phyloP scores from a whole-genome alignment of 2,888 invertebrate genomes.

The Cheilosia scutellata region DNA sequence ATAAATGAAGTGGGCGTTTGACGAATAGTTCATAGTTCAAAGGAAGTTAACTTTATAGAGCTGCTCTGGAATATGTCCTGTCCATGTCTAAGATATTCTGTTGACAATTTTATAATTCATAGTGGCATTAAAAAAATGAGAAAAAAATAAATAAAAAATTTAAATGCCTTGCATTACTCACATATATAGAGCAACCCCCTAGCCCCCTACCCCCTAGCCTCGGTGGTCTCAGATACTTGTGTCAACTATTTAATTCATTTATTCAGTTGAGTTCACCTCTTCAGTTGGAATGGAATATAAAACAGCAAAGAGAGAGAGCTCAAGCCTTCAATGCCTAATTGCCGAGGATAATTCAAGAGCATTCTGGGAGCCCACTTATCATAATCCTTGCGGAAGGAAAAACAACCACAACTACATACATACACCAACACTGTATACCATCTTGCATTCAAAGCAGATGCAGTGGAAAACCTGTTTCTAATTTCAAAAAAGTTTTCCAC shows the following conservation, averaged over 20 bases:
- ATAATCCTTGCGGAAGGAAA: constrained; percentile 68
- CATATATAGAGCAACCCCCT: background rate
- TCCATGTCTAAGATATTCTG: too few relatives aligned
- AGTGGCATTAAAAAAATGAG: background rate
- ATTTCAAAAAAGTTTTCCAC: constrained; percentile 22
- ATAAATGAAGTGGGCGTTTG: background rate
- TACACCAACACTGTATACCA: constrained; percentile 5
- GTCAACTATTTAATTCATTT: constrained; percentile 72
- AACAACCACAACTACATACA: constrained; percentile 24
- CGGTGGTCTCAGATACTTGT: constrained; percentile 37
- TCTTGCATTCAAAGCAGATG: constrained; percentile 66
- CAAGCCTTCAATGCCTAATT: constrained; percentile 69
- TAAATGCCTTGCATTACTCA: constrained; percentile 31
- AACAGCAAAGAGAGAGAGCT: constrained; percentile 49
- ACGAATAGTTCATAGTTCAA: background rate
- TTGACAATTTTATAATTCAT: background rate
- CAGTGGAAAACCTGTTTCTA: constrained; percentile 66
- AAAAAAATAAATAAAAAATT: background rate
- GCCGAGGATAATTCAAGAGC: constrained; percentile 72
- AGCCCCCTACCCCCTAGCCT: background rate
- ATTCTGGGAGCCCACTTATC: constrained; percentile 65
- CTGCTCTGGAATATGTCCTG: background rate
- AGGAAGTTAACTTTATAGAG: background rate
- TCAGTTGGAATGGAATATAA: constrained; percentile 64
- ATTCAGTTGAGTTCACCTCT: constrained; percentile 70